These are phyloP conservation scores for Istiophorus platypterus DNA, from an alignment of 2,113 vertebrate genomes.

Conservation along the genomic window DNA sequence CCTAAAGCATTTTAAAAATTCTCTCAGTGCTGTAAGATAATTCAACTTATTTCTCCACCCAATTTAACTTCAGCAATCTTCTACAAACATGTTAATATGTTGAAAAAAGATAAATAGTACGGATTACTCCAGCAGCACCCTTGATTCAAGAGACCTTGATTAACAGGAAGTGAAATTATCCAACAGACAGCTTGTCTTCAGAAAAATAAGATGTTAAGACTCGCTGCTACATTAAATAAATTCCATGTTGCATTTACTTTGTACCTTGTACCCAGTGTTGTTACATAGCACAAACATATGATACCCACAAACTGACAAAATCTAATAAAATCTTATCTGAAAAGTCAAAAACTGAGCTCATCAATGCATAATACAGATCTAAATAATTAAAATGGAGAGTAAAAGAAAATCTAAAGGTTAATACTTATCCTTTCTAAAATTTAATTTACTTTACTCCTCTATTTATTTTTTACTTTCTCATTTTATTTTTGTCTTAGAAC, in stretches of 20 bases:
- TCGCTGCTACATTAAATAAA: conserved; percentile 20
- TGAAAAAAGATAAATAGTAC: conserved; percentile 37
- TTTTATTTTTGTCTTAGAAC: not conserved
- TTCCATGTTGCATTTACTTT: conserved; percentile 30
- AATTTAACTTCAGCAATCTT: conserved; percentile 25
- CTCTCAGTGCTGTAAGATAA: conserved; percentile 23
- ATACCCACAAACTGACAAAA: conserved; percentile 32
- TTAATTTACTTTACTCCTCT: not conserved
- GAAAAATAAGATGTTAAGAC: conserved; percentile 8
- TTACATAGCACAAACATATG: conserved; percentile 12
- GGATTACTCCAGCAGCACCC: conserved; percentile 40
- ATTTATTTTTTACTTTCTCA: not conserved
- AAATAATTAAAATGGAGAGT: not conserved
- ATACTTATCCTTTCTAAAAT: not conserved
- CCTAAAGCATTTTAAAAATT: conserved; percentile 1
- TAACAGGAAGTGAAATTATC: conserved; percentile 42
- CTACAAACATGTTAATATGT: conserved; percentile 23
- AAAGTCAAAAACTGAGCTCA: not conserved
- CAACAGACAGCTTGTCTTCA: conserved; percentile 8
- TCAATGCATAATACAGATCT: not conserved
- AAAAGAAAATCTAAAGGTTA: not conserved
- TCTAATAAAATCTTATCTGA: conserved; percentile 1
- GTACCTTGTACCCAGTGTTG: conserved; percentile 3
- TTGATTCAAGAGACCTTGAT: conserved; percentile 42
- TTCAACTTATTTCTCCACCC: conserved; percentile 25